Conservation (phyloP, 2,113 vertebrate species). For the Rhodinocichla rosea region DNA sequence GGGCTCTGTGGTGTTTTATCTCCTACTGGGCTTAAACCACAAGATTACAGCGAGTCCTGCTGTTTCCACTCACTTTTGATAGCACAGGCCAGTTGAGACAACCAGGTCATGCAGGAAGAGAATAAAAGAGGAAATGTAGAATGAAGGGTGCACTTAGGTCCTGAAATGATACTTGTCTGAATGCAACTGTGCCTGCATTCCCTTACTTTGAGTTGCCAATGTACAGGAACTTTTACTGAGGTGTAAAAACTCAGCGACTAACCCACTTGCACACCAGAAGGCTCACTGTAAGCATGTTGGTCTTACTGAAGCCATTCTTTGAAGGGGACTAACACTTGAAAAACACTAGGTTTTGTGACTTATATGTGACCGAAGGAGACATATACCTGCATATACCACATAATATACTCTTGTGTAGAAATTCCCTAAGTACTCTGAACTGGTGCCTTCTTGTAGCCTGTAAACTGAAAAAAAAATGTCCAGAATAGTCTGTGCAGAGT, state of each 20-base stretch:
- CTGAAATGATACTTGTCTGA: neutral
- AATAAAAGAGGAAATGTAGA: neutral
- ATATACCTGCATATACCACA: neutral
- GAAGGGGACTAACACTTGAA: neutral
- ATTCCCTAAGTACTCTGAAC: neutral
- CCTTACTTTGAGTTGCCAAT: neutral
- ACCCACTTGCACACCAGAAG: neutral
- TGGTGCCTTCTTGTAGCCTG: neutral
- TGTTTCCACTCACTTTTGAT: neutral
- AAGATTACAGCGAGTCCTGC: neutral
- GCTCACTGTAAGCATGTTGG: fast-evolving
- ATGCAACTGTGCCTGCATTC: neutral
- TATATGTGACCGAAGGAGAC: neutral
- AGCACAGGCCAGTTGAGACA: neutral
- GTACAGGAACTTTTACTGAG: neutral
- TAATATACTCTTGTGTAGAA: neutral
- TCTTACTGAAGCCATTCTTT: neutral
- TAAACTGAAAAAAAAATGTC: neutral
- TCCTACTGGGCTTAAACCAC: neutral
- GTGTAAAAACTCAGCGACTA: neutral
- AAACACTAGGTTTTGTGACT: neutral
- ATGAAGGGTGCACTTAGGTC: neutral
- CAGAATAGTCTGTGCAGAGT: neutral
- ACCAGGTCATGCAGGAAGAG: neutral
- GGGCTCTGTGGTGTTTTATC: neutral